These are phyloP conservation scores for Agrotis clavis DNA, from an alignment of 2,888 invertebrate species.

Conservation along the genomic window DNA sequence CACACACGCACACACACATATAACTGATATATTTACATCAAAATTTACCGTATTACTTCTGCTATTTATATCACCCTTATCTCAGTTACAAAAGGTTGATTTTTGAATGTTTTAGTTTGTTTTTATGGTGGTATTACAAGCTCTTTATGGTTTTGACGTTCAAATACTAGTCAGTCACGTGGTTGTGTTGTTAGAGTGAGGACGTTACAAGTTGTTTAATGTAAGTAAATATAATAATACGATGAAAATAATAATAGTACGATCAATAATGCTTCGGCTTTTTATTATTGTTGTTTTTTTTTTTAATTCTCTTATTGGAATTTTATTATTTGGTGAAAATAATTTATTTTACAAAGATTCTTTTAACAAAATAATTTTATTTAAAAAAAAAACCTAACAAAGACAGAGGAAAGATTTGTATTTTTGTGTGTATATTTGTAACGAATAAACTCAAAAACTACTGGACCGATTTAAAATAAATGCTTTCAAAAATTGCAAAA, in stretches of 20 bases:
- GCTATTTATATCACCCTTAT: constrained; percentile 15
- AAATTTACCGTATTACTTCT: constrained; percentile 23
- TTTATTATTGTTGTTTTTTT: neutral
- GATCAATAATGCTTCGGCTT: neutral
- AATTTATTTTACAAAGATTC: too few species aligned
- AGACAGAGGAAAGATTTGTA: too few species aligned
- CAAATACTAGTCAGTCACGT: constrained; percentile 42
- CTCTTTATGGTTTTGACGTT: constrained; percentile 37
- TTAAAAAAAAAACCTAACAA: too few species aligned
- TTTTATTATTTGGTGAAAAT: too few species aligned
- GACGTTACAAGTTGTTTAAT: constrained; percentile 26
- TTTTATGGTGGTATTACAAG: neutral
- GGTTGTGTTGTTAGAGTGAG: constrained; percentile 26
- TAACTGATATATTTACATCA: constrained; percentile 54
- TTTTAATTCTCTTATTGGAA: too few species aligned
- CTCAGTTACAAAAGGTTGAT: neutral
- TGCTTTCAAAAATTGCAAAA: too few species aligned
- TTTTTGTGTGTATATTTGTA: too few species aligned
- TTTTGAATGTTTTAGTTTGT: constrained; percentile 15
- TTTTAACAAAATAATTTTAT: too few species aligned
- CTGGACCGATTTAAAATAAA: too few species aligned
- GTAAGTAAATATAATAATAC: constrained; percentile 41
- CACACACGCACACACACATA: constrained; percentile 45
- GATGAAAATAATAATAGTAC: neutral
- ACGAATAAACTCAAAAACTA: too few species aligned